Evolutionary conservation across 2,888 invertebrate genomes (phyloP).

Genomic region (Agrotis ipsilon): DNA sequence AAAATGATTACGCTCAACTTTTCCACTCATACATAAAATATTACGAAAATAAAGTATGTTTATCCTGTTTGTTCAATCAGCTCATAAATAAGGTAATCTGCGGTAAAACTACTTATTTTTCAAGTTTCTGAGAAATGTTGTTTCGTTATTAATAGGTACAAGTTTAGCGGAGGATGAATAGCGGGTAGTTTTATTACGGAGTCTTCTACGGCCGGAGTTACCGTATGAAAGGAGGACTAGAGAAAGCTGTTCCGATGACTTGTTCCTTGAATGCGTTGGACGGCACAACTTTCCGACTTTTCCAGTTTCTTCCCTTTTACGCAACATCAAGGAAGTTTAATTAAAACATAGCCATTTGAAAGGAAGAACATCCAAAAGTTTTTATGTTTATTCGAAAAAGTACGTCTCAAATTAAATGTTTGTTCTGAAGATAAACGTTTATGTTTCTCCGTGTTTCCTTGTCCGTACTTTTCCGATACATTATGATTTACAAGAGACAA

Average conservation of each 20-base stretch:
- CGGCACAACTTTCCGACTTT: slow-evolving; percentile 63
- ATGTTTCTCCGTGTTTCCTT: slow-evolving; percentile 68
- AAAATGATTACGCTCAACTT: slow-evolving; percentile 6
- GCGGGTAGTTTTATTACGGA: slow-evolving; percentile 54
- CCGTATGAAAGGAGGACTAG: slow-evolving; percentile 51
- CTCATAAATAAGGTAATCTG: background rate
- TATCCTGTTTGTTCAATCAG: slow-evolving; percentile 14
- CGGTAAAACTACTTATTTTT: slow-evolving; percentile 12
- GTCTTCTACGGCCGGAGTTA: slow-evolving; percentile 44
- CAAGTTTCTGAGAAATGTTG: slow-evolving; percentile 3
- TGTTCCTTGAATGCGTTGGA: slow-evolving; percentile 47
- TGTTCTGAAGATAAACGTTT: slow-evolving; percentile 71
- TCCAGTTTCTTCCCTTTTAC: slow-evolving; percentile 36
- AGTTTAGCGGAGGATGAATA: slow-evolving; percentile 21
- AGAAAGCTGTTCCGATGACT: slow-evolving; percentile 41
- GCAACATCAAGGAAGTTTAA: slow-evolving; percentile 80
- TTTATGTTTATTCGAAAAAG: slow-evolving; percentile 74
- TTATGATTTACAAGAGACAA: slow-evolving; percentile 41
- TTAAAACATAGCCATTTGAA: slow-evolving; percentile 77
- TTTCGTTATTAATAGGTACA: slow-evolving; percentile 27
- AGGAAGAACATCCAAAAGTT: slow-evolving; percentile 71
- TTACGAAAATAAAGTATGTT: background rate
- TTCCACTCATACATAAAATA: slow-evolving; percentile 1
- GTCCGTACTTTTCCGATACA: slow-evolving; percentile 65
- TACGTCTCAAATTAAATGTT: slow-evolving; percentile 78